These are phyloP conservation scores for Smutsia temminckii DNA, from an alignment of 2,797 vertebrate species.

Conservation along the genomic window DNA sequence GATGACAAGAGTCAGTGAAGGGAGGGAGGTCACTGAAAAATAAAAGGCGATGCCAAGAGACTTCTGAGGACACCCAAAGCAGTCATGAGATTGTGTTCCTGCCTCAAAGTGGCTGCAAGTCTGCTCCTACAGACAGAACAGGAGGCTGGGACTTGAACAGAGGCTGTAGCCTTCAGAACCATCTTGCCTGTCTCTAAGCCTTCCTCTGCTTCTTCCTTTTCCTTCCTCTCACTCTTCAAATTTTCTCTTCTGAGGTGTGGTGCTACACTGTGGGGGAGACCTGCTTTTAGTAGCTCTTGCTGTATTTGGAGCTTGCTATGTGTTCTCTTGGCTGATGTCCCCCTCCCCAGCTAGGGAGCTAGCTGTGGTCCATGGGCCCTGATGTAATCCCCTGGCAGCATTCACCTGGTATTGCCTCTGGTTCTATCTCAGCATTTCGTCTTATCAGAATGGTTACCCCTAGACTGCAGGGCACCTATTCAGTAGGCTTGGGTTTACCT, in stretches of 20 bases:
- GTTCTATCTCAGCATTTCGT: constrained; percentile 1
- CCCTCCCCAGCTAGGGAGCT: background rate
- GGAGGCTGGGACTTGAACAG: background rate
- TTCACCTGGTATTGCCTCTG: background rate
- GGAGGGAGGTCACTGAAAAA: background rate
- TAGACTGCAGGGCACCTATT: background rate
- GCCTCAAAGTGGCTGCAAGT: background rate
- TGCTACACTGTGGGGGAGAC: background rate
- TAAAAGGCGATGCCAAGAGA: background rate
- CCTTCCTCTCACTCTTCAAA: background rate
- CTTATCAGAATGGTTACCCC: background rate
- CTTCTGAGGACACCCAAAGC: background rate
- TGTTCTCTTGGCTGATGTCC: background rate
- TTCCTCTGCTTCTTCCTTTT: background rate
- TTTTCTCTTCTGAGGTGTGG: background rate
- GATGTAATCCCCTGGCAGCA: background rate
- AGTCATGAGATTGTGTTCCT: background rate
- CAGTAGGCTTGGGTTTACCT: background rate
- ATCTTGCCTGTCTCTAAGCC: background rate
- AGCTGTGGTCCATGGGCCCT: background rate
- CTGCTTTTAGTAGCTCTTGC: background rate
- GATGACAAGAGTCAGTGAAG: background rate
- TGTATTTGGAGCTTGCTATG: background rate
- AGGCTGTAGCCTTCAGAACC: background rate
- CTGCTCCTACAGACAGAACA: background rate